phyloP scores from a whole-genome alignment of 37 sponge, comb jelly and placozoan genomes.

The Spongia lamella region DNA sequence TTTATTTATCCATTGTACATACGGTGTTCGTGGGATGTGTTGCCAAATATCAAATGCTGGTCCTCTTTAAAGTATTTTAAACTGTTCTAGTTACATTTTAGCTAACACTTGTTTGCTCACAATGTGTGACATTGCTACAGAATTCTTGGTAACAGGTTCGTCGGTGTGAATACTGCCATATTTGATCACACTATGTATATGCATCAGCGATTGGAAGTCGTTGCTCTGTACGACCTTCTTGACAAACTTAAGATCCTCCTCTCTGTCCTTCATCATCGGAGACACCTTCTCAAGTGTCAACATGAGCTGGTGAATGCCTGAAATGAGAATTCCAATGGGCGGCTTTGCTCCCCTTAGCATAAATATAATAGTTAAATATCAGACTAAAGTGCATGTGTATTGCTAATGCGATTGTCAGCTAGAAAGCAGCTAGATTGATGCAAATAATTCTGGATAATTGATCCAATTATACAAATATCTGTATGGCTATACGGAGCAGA shows the following conservation, averaged over 20 bases:
- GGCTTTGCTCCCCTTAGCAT: too few relatives aligned
- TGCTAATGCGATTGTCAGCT: not conserved
- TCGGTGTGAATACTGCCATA: not conserved
- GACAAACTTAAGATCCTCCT: conserved; percentile 63
- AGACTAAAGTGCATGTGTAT: not conserved
- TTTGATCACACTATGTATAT: conserved; percentile 40
- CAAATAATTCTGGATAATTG: not conserved
- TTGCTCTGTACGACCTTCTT: conserved; percentile 34
- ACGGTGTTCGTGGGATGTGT: too few relatives aligned
- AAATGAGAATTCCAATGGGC: too few relatives aligned
- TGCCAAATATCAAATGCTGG: not conserved
- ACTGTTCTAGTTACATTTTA: not conserved
- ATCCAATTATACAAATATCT: not conserved
- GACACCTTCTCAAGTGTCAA: conserved; percentile 39
- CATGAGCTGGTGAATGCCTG: conserved; percentile 66
- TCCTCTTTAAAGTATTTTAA: not conserved
- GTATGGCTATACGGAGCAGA: too few relatives aligned
- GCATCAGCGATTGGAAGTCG: conserved; percentile 57
- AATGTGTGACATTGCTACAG: conserved; percentile 40
- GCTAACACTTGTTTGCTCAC: conserved; percentile 4
- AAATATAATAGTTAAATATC: too few relatives aligned
- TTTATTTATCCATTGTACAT: too few relatives aligned
- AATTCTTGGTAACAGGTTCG: conserved; percentile 28
- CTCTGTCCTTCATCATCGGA: conserved; percentile 31
- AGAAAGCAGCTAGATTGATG: not conserved